A percentile compares a stretch with the other conserved stretches of the same genome.
Evolutionary conservation across 2,888 invertebrate genomes (phyloP).

Genomic region (Cantharis rufa): DNA sequence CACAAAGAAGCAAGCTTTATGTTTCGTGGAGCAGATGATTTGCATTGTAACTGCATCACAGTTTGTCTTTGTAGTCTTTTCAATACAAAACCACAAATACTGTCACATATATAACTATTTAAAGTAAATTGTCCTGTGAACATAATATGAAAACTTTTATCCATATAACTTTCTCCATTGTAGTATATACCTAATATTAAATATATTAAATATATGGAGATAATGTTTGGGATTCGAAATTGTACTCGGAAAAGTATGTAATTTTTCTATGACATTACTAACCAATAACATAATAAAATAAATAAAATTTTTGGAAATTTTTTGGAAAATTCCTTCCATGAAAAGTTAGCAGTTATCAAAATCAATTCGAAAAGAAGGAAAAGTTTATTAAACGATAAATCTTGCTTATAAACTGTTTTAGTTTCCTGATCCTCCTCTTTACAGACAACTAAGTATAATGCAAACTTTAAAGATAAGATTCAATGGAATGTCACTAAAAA

Average conservation of each 20-base stretch:
- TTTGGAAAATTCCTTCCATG: too few relatives aligned
- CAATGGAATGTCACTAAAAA: background rate
- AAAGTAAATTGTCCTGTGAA: background rate
- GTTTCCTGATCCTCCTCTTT: too few relatives aligned
- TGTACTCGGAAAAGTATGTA: background rate
- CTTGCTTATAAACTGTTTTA: background rate
- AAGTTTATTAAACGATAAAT: background rate
- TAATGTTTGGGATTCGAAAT: too few relatives aligned
- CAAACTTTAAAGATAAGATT: background rate
- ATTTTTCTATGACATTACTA: background rate
- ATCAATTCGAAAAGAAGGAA: background rate
- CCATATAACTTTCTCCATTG: background rate
- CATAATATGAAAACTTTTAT: background rate
- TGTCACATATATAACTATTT: background rate
- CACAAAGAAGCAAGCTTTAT: constrained; percentile 22
- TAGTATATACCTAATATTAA: too few relatives aligned
- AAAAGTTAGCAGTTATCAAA: background rate
- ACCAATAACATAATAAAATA: too few relatives aligned
- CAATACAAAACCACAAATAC: constrained; percentile 19
- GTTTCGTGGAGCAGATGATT: constrained; percentile 23
- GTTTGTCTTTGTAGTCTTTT: constrained; percentile 20
- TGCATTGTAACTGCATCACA: constrained; percentile 20
- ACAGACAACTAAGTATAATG: too few relatives aligned
- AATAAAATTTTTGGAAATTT: background rate
- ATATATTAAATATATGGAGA: background rate